These are phyloP conservation scores for Sphaeridia pumilis DNA, from an alignment of 2,888 invertebrate species.

Conservation along the genomic window DNA sequence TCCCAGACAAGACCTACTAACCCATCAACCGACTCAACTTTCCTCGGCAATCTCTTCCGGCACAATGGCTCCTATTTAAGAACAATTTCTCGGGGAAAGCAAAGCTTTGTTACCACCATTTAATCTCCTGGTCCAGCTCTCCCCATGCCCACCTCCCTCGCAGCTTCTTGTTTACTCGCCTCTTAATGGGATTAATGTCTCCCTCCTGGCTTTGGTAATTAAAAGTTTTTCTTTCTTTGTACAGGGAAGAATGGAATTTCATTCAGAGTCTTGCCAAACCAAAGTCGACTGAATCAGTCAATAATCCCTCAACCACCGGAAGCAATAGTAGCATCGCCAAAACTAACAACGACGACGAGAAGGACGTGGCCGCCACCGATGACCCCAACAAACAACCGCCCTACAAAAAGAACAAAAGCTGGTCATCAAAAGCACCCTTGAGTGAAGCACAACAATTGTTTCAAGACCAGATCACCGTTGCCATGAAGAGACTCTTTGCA, in stretches of 20 bases:
- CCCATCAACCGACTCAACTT: too few relatives aligned
- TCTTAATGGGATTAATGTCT: conserved; percentile 1
- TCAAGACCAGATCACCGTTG: conserved; percentile 24
- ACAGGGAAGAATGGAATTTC: conserved; percentile 90
- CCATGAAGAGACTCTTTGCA: conserved; percentile 32
- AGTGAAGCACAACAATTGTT: conserved; percentile 34
- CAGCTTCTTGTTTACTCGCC: neutral
- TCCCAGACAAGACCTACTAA: too few relatives aligned
- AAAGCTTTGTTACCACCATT: too few relatives aligned
- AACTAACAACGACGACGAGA: neutral
- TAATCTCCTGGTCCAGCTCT: neutral
- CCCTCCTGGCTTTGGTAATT: neutral
- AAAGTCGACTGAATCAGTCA: conserved; percentile 25
- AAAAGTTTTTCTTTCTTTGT: neutral
- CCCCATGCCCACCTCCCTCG: neutral
- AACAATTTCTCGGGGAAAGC: too few relatives aligned
- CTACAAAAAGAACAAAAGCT: neutral
- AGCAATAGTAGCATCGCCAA: neutral
- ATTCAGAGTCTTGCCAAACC: conserved; percentile 47
- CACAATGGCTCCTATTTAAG: too few relatives aligned
- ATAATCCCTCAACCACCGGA: conserved; percentile 12
- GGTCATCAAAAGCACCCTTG: conserved; percentile 3
- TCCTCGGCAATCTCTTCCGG: too few relatives aligned
- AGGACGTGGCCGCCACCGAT: neutral
- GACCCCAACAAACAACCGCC: neutral